Evolutionary conservation across 2,113 vertebrate genomes (phyloP), one percentile per base, ranked within the genome.

Genomic region (Pteruthius melanotis): DNA sequence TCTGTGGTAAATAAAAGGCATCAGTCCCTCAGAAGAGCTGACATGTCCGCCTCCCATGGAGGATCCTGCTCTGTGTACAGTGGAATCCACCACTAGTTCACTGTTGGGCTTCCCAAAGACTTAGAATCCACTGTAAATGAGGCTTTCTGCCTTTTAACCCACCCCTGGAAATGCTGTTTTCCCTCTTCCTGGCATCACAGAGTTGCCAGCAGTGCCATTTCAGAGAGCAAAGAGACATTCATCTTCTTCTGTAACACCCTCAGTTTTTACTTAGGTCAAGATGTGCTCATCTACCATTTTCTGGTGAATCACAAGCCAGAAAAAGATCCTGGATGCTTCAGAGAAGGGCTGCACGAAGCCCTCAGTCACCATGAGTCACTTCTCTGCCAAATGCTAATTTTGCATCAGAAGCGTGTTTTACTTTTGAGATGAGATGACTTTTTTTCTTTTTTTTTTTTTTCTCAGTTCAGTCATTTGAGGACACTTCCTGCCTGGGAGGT

Each of bases 231-330:
- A 28, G 49, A 96, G 54, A 63, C 0, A 1, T 88, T 93, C 86
- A 21, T 90, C 75, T 56, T 69, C 59, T 76, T 68, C 88, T 78
- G 52, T 37, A 82, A 78, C 80, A 87, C 69, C 39, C 45, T 91
- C 57, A 2, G 31, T 56, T 87, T 78, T 82, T 61, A 37, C 94
- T 92, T 53, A 94, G 91, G 94, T 96, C 93, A 64, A 94, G 89
- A 89, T 50, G 13, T 64, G 61, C 82, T 96, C 94, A 93, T 78
- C 83, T 83, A 81, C 91, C 59, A 44, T 74, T 94, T 95, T 89
- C 91, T 87, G 68, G 94, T 95, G 96, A 97, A 91, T 97, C 93
- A 96, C 59, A 45, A 83, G 79, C 94, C 84, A 87, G 78, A 95
- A 97, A 95, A 95, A 94, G 93, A 85, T 95, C 39, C 82, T 95